Evolutionary conservation across 2,113 vertebrate species (phyloP).

Genomic region (Corvus cornix): DNA sequence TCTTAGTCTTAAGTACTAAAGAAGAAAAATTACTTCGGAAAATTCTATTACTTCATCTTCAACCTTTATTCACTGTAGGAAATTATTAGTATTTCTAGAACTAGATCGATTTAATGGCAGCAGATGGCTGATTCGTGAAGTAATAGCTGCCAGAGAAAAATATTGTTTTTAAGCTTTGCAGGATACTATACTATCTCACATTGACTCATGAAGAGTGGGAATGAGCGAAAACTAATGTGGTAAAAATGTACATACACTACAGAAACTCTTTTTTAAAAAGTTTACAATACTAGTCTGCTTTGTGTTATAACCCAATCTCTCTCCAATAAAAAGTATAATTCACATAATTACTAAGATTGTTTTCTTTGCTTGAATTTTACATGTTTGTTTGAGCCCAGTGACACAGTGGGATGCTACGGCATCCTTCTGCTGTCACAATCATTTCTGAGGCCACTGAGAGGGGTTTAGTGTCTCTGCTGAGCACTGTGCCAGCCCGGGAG

Average conservation of each 20-base stretch:
- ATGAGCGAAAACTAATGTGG: slow-evolving; percentile 31
- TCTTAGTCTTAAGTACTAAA: background rate
- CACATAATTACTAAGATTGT: background rate
- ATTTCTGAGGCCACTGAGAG: background rate
- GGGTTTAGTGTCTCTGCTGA: background rate
- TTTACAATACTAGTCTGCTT: background rate
- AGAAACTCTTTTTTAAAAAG: background rate
- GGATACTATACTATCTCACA: slow-evolving; percentile 42
- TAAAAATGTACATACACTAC: slow-evolving; percentile 38
- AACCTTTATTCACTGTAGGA: slow-evolving; percentile 44
- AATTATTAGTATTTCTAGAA: slow-evolving; percentile 49
- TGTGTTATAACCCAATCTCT: background rate
- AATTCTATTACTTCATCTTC: slow-evolving; percentile 43
- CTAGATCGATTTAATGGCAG: slow-evolving; percentile 53
- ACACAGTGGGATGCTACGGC: background rate
- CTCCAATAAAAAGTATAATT: background rate
- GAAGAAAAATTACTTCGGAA: slow-evolving; percentile 28
- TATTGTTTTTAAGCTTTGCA: slow-evolving; percentile 48
- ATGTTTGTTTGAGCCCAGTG: background rate
- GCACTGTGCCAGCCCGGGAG: background rate
- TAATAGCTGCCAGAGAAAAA: slow-evolving; percentile 52
- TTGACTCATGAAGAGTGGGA: slow-evolving; percentile 65
- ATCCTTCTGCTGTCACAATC: background rate
- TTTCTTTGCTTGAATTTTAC: background rate
- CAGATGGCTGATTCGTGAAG: slow-evolving; percentile 62